phyloP scores from a whole-genome alignment of 2,797 vertebrate species.

The Bovichtus diacanthus region DNA sequence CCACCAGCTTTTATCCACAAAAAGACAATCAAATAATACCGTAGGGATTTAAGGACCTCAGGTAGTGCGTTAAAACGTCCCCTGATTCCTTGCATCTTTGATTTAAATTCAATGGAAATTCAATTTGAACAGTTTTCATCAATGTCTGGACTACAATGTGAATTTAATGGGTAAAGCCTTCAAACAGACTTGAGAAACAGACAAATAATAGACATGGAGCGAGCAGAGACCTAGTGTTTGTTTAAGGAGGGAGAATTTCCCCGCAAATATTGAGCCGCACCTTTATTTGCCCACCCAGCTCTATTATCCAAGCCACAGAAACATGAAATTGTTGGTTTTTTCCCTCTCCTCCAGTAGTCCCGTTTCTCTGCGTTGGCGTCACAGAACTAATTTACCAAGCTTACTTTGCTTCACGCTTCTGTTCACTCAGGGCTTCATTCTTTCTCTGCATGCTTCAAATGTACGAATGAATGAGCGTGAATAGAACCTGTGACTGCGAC shows the following conservation, averaged over 20 bases:
- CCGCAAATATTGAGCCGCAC: conserved; percentile 82
- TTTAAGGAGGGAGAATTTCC: conserved; percentile 85
- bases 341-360: conserved; percentile 8
- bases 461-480: conserved; percentile 28
- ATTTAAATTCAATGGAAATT: conserved; percentile 9
- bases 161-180: conserved; percentile 50
- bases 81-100: background rate
- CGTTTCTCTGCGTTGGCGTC: conserved; percentile 46
- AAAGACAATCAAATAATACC: conserved; percentile 8
- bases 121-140: background rate
- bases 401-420: conserved; percentile 42
- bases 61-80: background rate
- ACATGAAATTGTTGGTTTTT: conserved; percentile 55
- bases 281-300: conserved; percentile 81
- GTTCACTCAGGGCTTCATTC: conserved; percentile 42
- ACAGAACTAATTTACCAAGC: conserved; percentile 13
- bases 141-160: conserved; percentile 13
- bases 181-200: conserved; percentile 62
- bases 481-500: background rate
- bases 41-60: background rate
- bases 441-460: conserved; percentile 54
- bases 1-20: conserved; percentile 17
- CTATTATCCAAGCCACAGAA: conserved; percentile 71
- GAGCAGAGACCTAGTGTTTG: conserved; percentile 76
- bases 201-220: conserved; percentile 68